Base-by-base conservation (phyloP, 2,888 invertebrate genomes). In the Branchellion lobata region DNA sequence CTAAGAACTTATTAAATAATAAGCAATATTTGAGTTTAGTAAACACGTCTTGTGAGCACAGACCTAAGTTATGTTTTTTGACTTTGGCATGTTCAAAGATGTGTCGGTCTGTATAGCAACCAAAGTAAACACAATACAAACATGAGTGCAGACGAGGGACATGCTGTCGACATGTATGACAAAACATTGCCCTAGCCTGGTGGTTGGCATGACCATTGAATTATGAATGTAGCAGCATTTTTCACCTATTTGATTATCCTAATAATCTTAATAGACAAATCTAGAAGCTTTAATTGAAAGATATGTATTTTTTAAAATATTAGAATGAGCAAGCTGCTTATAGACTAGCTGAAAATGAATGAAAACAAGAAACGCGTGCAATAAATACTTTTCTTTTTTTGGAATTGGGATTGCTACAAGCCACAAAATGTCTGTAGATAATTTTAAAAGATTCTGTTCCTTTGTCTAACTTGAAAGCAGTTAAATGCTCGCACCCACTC, bases 81-180 rank as follows among this genome's bases (percentile, higher is more conserved):
- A 90, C 90, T 85, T 92, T 92, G 74, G 92, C 91, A 89, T 97
- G 96, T 79, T 93, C 92, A 84, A 92, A 91, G 83, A 95, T 94
- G 87, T 96, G 96, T 80, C 84, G 85, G 34, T 84, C 82, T 80
- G 92, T 91, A 84, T 93, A 93, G 87, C 97, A 97, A 77, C 94
- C 96, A 88, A 97, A 95, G 89, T 91, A 95, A 84, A 96, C 93
- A 89, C 97, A 97, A 85, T 94, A 93, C 53, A 90, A 85, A 83
- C 89, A 89, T 79, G 88, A 87, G 85, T 89, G 89, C 5, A 89
- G 90, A 80, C 93, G 82, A 24, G 84, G 83, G 73, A 83, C 92
- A 81, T 92, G 90, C 82, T 91, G 91, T 84, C 92, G 91, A 87
- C 95, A 95, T 40, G 91, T 91, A 84, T 94, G 92, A 88, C 95